Percentiles rank a stretch among this genome's conserved stretches.
phyloP scores from a whole-genome alignment of 2,888 invertebrate genomes.

The Pogonocherus hispidulus region DNA sequence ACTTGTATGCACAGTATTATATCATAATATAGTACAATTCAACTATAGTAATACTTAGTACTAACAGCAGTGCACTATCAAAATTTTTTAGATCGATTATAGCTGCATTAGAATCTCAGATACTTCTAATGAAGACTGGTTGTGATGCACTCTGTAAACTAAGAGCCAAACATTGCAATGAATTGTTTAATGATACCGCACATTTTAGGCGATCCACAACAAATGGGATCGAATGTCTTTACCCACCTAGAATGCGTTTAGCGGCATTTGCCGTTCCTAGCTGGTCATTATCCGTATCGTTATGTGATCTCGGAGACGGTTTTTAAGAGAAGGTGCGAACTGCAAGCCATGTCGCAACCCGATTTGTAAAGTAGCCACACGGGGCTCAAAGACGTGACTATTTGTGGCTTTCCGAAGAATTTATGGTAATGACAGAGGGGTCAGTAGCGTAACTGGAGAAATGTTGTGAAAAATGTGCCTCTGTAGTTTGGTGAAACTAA shows the following conservation, averaged over 20 bases:
- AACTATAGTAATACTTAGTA: too few species aligned
- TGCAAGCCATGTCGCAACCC: constrained; percentile 43
- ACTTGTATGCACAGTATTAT: too few species aligned
- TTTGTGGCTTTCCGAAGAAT: constrained; percentile 42
- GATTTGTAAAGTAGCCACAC: constrained; percentile 47
- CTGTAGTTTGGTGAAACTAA: too few species aligned
- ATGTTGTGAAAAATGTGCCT: not conserved
- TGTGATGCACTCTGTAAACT: too few species aligned
- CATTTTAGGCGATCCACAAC: not conserved
- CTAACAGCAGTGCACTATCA: too few species aligned
- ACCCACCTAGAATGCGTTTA: not conserved
- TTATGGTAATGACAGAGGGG: constrained; percentile 50
- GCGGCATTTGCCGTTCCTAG: constrained; percentile 18
- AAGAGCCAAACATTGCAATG: too few species aligned
- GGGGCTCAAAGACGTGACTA: constrained; percentile 51
- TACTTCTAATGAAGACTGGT: too few species aligned
- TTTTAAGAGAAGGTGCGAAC: constrained; percentile 44
- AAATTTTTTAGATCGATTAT: too few species aligned
- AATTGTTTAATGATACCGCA: not conserved
- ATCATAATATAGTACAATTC: too few species aligned
- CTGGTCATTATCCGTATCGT: constrained; percentile 47
- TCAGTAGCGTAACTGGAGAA: constrained; percentile 15
- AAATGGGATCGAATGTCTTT: too few species aligned
- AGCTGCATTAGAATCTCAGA: too few species aligned
- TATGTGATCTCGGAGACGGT: constrained; percentile 40